A percentile compares a stretch with the other conserved stretches of the same genome.
Conservation (phyloP, 2,113 vertebrate species). For the Sapajus apella region DNA sequence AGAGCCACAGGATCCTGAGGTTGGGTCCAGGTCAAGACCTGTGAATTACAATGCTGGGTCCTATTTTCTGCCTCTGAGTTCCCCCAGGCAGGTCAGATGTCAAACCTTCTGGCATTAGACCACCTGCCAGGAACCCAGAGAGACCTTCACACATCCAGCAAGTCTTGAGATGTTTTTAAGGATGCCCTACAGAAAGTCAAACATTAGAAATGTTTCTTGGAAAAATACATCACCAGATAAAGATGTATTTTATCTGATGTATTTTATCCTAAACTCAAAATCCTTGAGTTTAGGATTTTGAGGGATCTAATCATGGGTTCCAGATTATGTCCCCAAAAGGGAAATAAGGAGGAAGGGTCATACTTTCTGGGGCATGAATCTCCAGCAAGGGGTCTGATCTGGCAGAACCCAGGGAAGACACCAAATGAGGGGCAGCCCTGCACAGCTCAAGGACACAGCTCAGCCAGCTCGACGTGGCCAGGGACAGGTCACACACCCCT, state of each 20-base stretch:
- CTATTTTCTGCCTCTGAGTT: background rate
- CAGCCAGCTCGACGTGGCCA: fast-evolving
- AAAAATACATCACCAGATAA: background rate
- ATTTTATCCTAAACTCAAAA: too few species aligned
- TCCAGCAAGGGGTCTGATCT: background rate
- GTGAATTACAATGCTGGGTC: background rate
- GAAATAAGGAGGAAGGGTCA: background rate
- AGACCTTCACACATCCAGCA: background rate
- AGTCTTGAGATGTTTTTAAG: background rate
- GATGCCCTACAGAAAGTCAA: background rate
- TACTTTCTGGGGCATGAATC: background rate
- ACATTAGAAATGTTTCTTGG: slow-evolving; percentile 12
- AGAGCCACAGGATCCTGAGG: background rate
- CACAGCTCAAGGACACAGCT: background rate
- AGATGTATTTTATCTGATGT: too few species aligned
- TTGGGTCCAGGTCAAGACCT: background rate
- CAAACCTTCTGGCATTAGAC: background rate
- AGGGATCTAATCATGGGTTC: slow-evolving; percentile 7
- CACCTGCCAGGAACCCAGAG: slow-evolving; percentile 2
- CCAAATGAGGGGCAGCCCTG: background rate
- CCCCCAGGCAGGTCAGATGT: background rate
- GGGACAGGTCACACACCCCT: background rate
- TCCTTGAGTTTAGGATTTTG: too few species aligned
- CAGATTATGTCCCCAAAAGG: background rate
- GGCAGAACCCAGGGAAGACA: background rate